Conservation (phyloP, 2,888 invertebrate genomes). For the Eupithecia vulgata region DNA sequence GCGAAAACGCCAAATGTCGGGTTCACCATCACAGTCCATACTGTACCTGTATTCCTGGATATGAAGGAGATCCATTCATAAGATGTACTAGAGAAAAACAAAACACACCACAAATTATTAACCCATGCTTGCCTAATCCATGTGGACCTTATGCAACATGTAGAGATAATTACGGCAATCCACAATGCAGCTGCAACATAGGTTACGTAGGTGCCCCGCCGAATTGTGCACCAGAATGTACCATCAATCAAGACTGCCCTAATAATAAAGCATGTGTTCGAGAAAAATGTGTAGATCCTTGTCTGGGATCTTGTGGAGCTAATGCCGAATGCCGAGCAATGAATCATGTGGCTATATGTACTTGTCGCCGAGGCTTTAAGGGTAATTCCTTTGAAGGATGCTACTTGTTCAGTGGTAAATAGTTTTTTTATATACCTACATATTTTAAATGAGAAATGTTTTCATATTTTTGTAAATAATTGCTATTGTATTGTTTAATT, state of each 20-base stretch:
- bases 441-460: too few species aligned
- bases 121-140: slow-evolving; percentile 86
- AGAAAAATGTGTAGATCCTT: slow-evolving; percentile 90
- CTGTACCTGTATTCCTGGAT: slow-evolving; percentile 89
- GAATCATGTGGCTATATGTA: slow-evolving; percentile 91
- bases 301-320: slow-evolving; percentile 88
- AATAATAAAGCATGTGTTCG: slow-evolving; percentile 88
- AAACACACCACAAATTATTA: slow-evolving; percentile 80
- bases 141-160: slow-evolving; percentile 88
- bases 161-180: slow-evolving; percentile 78
- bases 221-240: slow-evolving; percentile 90
- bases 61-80: slow-evolving; percentile 90
- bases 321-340: slow-evolving; percentile 88
- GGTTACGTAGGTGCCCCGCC: slow-evolving; percentile 88
- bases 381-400: slow-evolving; percentile 89
- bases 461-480: not conserved
- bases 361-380: slow-evolving; percentile 86
- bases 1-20: slow-evolving; percentile 87
- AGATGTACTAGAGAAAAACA: slow-evolving; percentile 73
- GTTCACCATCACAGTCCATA: slow-evolving; percentile 87
- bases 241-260: slow-evolving; percentile 90
- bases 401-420: slow-evolving; percentile 63
- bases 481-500: not conserved
- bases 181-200: slow-evolving; percentile 85
- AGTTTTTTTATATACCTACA: not conserved